Evolutionary conservation across 2,888 invertebrate species (phyloP).

Genomic region (Xanthorhoe designata): DNA sequence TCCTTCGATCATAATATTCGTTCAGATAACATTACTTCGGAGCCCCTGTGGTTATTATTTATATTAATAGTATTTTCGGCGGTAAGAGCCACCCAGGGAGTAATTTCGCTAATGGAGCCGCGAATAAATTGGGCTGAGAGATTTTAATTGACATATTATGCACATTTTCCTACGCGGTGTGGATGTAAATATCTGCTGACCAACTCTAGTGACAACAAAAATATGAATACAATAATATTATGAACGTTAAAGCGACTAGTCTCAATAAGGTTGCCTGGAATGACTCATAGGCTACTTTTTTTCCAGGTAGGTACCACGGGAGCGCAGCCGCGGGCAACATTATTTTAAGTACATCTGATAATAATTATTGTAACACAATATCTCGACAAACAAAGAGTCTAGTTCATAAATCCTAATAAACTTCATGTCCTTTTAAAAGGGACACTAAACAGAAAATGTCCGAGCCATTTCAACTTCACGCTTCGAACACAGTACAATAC

Average conservation of each 20-base stretch:
- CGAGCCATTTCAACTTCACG: constrained; percentile 15
- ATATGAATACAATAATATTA: too few relatives aligned
- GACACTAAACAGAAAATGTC: constrained; percentile 17
- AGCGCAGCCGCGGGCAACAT: too few relatives aligned
- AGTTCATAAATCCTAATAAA: constrained; percentile 13
- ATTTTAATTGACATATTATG: not conserved
- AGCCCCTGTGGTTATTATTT: not conserved
- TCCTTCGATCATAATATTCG: not conserved
- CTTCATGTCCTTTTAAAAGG: constrained; percentile 14
- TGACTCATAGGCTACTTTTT: too few relatives aligned
- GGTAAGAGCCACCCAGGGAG: not conserved
- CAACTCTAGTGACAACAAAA: too few relatives aligned
- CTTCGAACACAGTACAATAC: constrained; percentile 18
- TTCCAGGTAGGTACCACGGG: too few relatives aligned
- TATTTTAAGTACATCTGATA: too few relatives aligned
- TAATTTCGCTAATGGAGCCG: not conserved
- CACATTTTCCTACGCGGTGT: not conserved
- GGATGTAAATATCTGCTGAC: too few relatives aligned
- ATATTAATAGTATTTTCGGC: not conserved
- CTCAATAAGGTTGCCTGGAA: too few relatives aligned
- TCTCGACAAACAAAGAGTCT: constrained; percentile 2
- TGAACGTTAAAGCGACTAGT: too few relatives aligned
- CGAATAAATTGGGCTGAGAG: constrained; percentile 2
- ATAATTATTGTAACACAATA: not conserved
- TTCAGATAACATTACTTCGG: not conserved